Conservation (phyloP, 2,888 invertebrate genomes). For the Phaonia tiefii region DNA sequence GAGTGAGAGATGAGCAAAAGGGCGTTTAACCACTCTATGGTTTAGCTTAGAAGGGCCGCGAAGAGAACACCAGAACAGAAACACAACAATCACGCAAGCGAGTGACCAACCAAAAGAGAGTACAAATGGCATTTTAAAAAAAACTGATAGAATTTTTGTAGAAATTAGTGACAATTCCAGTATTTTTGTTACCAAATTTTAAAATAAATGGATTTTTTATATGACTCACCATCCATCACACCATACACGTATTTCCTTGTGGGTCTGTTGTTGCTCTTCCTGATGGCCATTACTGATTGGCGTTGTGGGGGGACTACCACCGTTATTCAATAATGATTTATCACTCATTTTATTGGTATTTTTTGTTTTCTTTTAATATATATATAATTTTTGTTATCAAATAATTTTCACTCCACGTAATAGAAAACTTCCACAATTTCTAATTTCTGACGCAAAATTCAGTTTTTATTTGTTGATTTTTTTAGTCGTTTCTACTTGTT, state of each 20-base stretch:
- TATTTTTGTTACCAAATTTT: too few species aligned
- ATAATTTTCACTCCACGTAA: conserved; percentile 12
- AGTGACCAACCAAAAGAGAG: background rate
- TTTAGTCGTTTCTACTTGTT: background rate
- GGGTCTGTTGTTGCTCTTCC: conserved; percentile 35
- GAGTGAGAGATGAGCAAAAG: conserved; percentile 23
- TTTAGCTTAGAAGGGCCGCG: too few species aligned
- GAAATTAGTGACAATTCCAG: conserved; percentile 9
- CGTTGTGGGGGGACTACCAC: background rate
- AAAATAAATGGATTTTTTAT: too few species aligned
- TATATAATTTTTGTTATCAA: conserved; percentile 18
- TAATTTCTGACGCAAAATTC: background rate
- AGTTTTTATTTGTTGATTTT: conserved; percentile 10
- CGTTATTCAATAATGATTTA: conserved; percentile 61
- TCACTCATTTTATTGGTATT: conserved; percentile 66
- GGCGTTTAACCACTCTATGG: conserved; percentile 43
- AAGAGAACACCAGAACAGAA: too few species aligned
- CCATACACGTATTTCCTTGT: conserved; percentile 69
- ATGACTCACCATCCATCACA: conserved; percentile 71
- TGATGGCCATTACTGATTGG: conserved; percentile 25
- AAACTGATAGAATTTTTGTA: conserved; percentile 13
- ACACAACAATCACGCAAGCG: too few species aligned
- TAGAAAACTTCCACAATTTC: conserved; percentile 19
- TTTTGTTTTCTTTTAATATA: conserved; percentile 9
- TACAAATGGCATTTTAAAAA: too few species aligned